Evolutionary conservation across 1,140 invertebrate genomes (phyloP).

Genomic region (Drosophila simulans): DNA sequence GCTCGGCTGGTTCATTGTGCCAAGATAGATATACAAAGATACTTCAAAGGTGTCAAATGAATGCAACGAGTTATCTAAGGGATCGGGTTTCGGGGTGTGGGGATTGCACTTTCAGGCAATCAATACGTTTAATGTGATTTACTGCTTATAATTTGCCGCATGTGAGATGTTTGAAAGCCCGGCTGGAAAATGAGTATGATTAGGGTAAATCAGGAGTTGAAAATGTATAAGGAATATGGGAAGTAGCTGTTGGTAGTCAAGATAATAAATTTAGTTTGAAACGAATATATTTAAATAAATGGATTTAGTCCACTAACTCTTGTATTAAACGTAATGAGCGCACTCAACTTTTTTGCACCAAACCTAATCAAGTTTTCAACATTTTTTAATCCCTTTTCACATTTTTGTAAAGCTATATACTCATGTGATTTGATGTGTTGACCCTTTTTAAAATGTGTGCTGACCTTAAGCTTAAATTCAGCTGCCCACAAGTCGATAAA

Average conservation of each 20-base stretch:
- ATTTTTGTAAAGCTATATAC: no score
- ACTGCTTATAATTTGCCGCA: slow-evolving; percentile 65
- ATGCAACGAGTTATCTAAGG: slow-evolving; percentile 25
- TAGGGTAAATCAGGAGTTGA: slow-evolving; percentile 27
- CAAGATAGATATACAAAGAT: slow-evolving; percentile 65
- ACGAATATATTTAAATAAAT: no score
- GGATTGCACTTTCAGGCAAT: slow-evolving; percentile 65
- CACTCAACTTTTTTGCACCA: no score
- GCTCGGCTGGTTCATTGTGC: slow-evolving; percentile 44
- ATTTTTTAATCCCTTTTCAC: no score
- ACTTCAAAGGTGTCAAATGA: slow-evolving; percentile 71
- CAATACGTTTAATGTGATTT: slow-evolving; percentile 83
- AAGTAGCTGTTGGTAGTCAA: background rate
- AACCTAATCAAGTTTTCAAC: no score
- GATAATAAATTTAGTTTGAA: background rate
- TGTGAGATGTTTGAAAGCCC: slow-evolving; percentile 15
- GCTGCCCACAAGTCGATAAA: slow-evolving; percentile 9
- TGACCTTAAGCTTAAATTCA: slow-evolving; percentile 19
- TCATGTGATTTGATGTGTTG: background rate
- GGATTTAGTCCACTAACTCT: no score
- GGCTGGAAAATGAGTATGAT: slow-evolving; percentile 38
- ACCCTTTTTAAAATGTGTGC: background rate
- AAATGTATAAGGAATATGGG: background rate
- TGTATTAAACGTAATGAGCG: no score
- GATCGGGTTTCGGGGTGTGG: background rate